phyloP scores from a whole-genome alignment of 2,113 vertebrate species.

The Glareola pratincola region DNA sequence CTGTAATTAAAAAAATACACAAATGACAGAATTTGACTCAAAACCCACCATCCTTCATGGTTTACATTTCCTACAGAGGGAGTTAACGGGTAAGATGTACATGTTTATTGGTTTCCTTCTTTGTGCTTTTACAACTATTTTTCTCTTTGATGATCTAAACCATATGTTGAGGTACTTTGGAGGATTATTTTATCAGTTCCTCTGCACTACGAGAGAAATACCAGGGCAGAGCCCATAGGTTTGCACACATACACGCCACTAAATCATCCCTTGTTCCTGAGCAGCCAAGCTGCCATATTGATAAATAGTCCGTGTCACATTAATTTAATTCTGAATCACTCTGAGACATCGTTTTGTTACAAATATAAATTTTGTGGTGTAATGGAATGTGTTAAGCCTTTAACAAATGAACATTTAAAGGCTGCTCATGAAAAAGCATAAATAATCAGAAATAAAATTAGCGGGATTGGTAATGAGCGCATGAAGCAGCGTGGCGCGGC shows the following conservation, averaged over 20 bases:
- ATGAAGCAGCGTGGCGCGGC: neutral
- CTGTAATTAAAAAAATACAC: slow-evolving; percentile 66
- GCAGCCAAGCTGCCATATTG: slow-evolving; percentile 61
- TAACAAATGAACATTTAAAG: slow-evolving; percentile 75
- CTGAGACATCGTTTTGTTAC: slow-evolving; percentile 63
- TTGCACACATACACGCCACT: slow-evolving; percentile 50
- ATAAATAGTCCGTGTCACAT: slow-evolving; percentile 68
- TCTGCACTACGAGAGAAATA: slow-evolving; percentile 63
- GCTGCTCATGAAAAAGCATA: slow-evolving; percentile 51
- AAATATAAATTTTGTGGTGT: slow-evolving; percentile 73
- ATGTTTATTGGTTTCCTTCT: slow-evolving; percentile 65
- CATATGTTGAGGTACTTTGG: slow-evolving; percentile 72
- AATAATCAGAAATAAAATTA: slow-evolving; percentile 68
- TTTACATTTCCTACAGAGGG: slow-evolving; percentile 63
- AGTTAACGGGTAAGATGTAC: slow-evolving; percentile 60
- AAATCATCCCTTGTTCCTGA: slow-evolving; percentile 64
- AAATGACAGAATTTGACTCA: slow-evolving; percentile 52
- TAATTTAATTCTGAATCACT: slow-evolving; percentile 72
- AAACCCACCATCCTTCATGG: slow-evolving; percentile 43
- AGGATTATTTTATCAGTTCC: slow-evolving; percentile 76
- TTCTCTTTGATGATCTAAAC: slow-evolving; percentile 75
- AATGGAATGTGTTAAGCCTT: slow-evolving; percentile 72
- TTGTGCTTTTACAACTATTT: slow-evolving; percentile 71
- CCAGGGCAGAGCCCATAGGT: slow-evolving; percentile 56
- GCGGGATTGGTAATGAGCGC: slow-evolving; percentile 27